Evolutionary conservation across 2,888 invertebrate species (phyloP), one percentile per base, ranked within the genome.

Genomic region (Magallana nippona): DNA sequence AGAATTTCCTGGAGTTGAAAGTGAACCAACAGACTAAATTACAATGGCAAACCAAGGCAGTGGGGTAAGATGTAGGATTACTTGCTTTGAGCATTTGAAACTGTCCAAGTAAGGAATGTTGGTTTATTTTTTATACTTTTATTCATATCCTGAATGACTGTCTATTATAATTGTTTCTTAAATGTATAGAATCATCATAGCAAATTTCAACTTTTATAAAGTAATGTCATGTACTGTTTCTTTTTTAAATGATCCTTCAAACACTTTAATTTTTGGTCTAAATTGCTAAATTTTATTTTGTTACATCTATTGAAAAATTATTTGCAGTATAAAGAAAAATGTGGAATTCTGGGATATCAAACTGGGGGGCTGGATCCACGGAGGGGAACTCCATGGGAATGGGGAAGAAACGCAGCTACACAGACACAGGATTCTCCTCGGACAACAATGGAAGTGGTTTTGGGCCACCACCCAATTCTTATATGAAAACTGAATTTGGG

Each of bases 1-100:
- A 71, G 71, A 71, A 71, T 71, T 71, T 71, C 71, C 71, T 71
- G 71, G 71, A 71, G 22, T 71, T 71, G 71, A 71, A 27, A 22
- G 27, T 22, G 27, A 22, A 27, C 27, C 71, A 22, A 32, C 71
- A 71, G 71, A 71, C 71, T 44, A 27, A 15, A 22, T 71, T 15
- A 71, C 19, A 71, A 71, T 71, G 71, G 32, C 22, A 13, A 71
- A 22, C 32, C 11, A 27, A 13, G 71, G 32, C 27, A 22, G 11
- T 44, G 15, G 32, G 71, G 71, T 71, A 71, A 71, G 71, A 71
- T 27, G 27, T 13, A 27, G 27, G 71, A 71, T 71, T 15, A 71
- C 71, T 27, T 71, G 27, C 13, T 27, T 17, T 71, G 10, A 32
- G 32, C 8, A n/a, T 60, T 63, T 15, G 15, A 13, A 32, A 27